Base-by-base conservation (phyloP, 2,113 vertebrate genomes). In the Columba janthina region DNA sequence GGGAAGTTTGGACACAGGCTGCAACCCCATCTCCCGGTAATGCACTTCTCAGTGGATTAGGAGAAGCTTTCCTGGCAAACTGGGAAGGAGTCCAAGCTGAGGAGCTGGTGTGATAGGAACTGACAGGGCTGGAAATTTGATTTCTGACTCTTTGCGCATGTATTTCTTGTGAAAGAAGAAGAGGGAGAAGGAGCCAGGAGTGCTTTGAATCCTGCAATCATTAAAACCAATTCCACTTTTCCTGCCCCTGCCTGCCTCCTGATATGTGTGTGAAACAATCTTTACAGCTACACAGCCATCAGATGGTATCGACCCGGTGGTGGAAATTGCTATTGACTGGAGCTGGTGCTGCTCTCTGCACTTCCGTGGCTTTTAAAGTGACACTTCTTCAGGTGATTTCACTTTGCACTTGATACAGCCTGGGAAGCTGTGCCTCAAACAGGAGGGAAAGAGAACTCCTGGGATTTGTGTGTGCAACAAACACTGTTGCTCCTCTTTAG, bases 301-400 rank as follows among this genome's bases (percentile, higher is more conserved):
- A 97, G 92, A 97, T 88, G 92, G 87, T 98, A 98, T 98, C 86
- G 98, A 98, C 98, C 98, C 84, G 60, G 85, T 22, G 44, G 98
- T 98, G 98, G 98, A 98, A 98, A 98, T 98, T 98, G 98, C 97
- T 98, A 98, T 98, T 98, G 98, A 98, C 98, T 98, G 97, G 88
- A 94, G 95, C 97, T 87, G 96, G 87, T 81, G 97, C 97, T 95
- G 96, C 97, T 96, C 95, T 85, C 90, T 88, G 95, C 95, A 89
- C 95, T 97, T 97, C 96, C 77, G 85, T 80, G 42, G 96, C 96
- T 98, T 97, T 98, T 98, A 98, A 98, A 98, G 98, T 48, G 85
- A 97, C 97, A 97, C 97, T 87, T 46, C 32, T 94, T 79, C 53
- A 94, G 98, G 96, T 96, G 97, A 97, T 96, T 97, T 96, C 95